Conservation (phyloP, 2,888 invertebrate genomes). For the Hecatera dysodea region DNA sequence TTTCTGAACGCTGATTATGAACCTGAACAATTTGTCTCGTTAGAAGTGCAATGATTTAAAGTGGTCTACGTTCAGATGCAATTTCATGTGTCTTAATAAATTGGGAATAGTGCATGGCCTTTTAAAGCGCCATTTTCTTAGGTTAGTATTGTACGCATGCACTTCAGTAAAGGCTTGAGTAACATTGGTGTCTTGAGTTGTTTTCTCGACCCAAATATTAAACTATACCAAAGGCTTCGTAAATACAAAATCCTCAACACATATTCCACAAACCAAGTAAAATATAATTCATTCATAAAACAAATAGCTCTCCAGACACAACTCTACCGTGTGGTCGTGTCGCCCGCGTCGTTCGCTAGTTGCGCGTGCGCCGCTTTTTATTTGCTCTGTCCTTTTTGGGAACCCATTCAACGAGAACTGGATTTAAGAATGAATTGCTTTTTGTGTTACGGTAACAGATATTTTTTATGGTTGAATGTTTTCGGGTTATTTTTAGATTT, state of each 20-base stretch:
- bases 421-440: slow-evolving; percentile 64
- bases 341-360: slow-evolving; percentile 24
- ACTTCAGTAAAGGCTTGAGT: not conserved
- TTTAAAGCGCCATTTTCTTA: not conserved
- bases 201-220: not conserved
- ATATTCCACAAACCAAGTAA: slow-evolving; percentile 7
- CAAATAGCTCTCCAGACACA: slow-evolving; percentile 44
- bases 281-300: slow-evolving; percentile 27
- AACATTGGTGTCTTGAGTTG: not conserved
- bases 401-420: slow-evolving; percentile 69
- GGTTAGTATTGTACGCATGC: not conserved
- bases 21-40: too few relatives aligned
- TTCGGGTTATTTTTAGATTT: slow-evolving; percentile 31
- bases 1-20: not conserved
- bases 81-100: too few relatives aligned
- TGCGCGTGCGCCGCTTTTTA: slow-evolving; percentile 63
- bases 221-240: slow-evolving; percentile 1
- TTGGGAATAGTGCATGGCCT: too few relatives aligned
- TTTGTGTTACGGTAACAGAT: slow-evolving; percentile 58
- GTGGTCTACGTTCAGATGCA: not conserved
- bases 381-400: slow-evolving; percentile 64
- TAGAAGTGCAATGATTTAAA: too few relatives aligned
- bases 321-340: slow-evolving; percentile 53
- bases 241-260: not conserved
- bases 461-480: slow-evolving; percentile 46